A percentile compares a stretch with the other conserved stretches of the same genome.
Evolutionary conservation across 2,113 vertebrate genomes (phyloP).

Genomic region (Esox niger): DNA sequence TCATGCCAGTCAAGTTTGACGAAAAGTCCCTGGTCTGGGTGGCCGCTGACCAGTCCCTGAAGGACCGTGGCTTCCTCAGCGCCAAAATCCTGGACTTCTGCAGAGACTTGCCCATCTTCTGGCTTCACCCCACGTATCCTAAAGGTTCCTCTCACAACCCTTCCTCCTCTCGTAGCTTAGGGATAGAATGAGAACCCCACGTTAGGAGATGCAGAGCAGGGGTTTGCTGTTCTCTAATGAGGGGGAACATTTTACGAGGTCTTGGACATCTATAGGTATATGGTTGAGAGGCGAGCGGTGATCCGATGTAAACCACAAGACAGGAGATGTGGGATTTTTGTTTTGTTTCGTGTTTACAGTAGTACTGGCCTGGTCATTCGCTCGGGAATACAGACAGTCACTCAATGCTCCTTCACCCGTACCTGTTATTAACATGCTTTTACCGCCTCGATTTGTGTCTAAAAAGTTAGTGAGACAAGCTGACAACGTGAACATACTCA

Average conservation of each 20-base stretch:
- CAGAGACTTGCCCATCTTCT: constrained; percentile 84
- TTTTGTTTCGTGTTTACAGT: not conserved
- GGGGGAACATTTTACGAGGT: no score
- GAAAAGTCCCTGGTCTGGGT: constrained; percentile 88
- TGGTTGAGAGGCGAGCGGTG: no score
- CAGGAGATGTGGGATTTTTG: no score
- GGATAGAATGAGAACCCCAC: no score
- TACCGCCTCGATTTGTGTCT: constrained; percentile 27
- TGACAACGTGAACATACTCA: constrained; percentile 45
- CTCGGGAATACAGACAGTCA: not conserved
- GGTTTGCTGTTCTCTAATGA: no score
- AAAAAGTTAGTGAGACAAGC: constrained; percentile 39
- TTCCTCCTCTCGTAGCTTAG: not conserved
- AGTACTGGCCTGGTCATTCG: constrained; percentile 39
- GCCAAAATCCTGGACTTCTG: constrained; percentile 87
- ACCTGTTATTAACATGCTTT: constrained; percentile 39
- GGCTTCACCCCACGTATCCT: constrained; percentile 82
- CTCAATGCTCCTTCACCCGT: not conserved
- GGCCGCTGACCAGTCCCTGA: constrained; percentile 81
- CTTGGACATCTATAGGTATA: no score
- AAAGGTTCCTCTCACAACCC: constrained; percentile 77
- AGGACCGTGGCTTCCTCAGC: constrained; percentile 86
- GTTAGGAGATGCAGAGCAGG: no score
- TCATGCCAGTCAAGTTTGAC: constrained; percentile 88
- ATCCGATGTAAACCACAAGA: no score